Percentiles rank a stretch among this genome's conserved stretches.
phyloP scores from a whole-genome alignment of 2,113 vertebrate species.

The Anhinga rufa region DNA sequence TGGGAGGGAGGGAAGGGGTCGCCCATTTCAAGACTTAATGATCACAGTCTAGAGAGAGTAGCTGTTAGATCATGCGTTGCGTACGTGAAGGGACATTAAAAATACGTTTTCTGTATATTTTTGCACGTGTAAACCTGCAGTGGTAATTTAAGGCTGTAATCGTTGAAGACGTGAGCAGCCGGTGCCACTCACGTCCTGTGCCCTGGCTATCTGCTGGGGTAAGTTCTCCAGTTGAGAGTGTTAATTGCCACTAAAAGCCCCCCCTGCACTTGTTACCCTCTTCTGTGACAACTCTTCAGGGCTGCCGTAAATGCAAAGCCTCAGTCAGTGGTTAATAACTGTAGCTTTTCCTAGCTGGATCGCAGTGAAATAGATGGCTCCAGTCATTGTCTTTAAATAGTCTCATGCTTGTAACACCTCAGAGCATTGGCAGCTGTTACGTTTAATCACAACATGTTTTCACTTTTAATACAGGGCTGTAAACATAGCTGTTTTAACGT shows the following conservation, averaged over 20 bases:
- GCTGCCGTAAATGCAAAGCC: not conserved
- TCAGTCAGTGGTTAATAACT: not conserved
- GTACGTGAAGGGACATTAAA: not conserved
- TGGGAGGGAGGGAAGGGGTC: not conserved
- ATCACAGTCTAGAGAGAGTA: rapidly evolving
- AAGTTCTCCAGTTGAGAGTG: not conserved
- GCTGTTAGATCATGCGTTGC: rapidly evolving
- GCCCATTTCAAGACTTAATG: not conserved
- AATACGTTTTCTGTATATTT: not conserved
- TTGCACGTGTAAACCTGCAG: not conserved
- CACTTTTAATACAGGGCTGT: not conserved
- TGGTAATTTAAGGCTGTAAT: not conserved
- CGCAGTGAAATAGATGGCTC: not conserved
- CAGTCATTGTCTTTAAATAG: constrained; percentile 55
- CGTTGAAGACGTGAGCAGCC: not conserved
- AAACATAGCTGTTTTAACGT: not conserved
- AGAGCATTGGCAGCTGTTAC: constrained; percentile 10
- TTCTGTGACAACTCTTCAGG: not conserved
- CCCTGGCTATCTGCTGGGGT: not conserved
- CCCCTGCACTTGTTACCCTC: not conserved
- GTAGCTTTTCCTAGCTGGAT: not conserved
- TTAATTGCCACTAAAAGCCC: not conserved
- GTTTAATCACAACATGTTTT: not conserved
- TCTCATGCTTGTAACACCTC: constrained; percentile 35
- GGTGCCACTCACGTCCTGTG: rapidly evolving